A percentile compares a stretch with the other conserved stretches of the same genome.
phyloP scores from a whole-genome alignment of 2,113 vertebrate species.

The Callorhinus ursinus region DNA sequence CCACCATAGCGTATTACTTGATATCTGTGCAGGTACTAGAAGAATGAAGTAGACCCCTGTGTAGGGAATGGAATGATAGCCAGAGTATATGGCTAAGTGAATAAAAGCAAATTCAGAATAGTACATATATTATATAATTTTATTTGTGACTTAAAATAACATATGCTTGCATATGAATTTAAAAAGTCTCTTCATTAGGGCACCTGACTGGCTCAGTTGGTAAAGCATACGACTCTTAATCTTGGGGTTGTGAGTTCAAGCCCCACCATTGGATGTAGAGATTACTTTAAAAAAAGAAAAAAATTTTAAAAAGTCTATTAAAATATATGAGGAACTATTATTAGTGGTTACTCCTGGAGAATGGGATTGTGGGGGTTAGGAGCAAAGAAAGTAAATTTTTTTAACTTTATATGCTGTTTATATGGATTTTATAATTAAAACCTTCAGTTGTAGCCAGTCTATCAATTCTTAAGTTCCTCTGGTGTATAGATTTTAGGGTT shows the following conservation, averaged over 20 bases:
- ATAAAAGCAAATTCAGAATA: not conserved
- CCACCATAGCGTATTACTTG: not conserved
- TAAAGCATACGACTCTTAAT: not conserved
- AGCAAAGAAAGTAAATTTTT: not conserved
- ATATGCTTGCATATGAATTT: not conserved
- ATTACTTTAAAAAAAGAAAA: not conserved
- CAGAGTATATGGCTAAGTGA: not conserved
- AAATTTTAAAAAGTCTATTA: not conserved
- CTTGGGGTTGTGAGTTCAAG: not conserved
- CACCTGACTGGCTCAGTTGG: not conserved
- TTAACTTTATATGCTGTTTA: not conserved
- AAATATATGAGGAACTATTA: not conserved
- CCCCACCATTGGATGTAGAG: not conserved
- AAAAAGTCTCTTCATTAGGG: not conserved
- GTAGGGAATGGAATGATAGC: not conserved
- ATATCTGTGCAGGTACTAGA: not conserved
- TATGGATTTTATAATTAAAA: slow-evolving; percentile 6
- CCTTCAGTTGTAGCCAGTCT: not conserved
- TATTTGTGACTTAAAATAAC: slow-evolving; percentile 56
- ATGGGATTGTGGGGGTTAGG: not conserved
- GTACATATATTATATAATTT: not conserved
- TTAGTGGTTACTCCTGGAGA: not conserved
- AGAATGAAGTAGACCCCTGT: not conserved
- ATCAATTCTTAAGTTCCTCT: not conserved
- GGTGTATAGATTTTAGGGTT: not conserved